Base-by-base conservation (phyloP, 2,888 invertebrate genomes). In the Galerucella pusilla region DNA sequence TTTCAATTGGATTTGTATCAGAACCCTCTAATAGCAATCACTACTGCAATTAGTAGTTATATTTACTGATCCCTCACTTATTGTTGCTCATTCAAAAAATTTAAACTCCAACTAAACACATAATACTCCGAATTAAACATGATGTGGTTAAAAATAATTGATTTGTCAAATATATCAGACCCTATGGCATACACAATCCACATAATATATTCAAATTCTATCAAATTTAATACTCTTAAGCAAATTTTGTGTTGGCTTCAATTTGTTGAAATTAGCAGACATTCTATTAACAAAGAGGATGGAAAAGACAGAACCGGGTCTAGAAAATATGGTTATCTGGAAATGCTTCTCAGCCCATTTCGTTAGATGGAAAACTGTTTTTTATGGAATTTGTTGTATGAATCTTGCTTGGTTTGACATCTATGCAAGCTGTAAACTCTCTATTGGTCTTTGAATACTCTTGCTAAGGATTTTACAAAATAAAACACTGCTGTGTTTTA, bases 261-360 rank as follows among this genome's bases (percentile, higher is more conserved):
- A 79, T 79, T 78, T 78, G 72, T 74, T 76, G 67, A 72, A 78
- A 79, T 77, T 76, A 78, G 75, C 74, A 49, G 67, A 71, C 75
- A 75, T 78, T 79, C 76, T 78, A 75, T 80, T 78, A 78, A 74
- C 76, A 80, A 69, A 78, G 77, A 76, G 75, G 71, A 74, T 67
- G 71, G 74, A 10, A 2, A 2, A 57, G 57, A n/a, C 57, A 57
- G 57, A 11, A 9, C 16, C 57, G 57, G 20, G 0, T 9, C 10
- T 20, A n/a, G 9, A 52, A n/a, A 52, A 52, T n/a, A 52, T 49
- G n/a, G 52, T n/a, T 42, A 42, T 9, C 35, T 42, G 35, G 35
- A 42, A 42, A 42, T 7, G 35, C 35, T 42, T 9, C 35, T 42
- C 35, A 42, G 35, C 9, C 7, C 35, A 42, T 42, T 42, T 9